A percentile compares a stretch with the other conserved stretches of the same genome.
phyloP scores from a whole-genome alignment of 2,113 vertebrate genomes.

The Fulmarus glacialis region DNA sequence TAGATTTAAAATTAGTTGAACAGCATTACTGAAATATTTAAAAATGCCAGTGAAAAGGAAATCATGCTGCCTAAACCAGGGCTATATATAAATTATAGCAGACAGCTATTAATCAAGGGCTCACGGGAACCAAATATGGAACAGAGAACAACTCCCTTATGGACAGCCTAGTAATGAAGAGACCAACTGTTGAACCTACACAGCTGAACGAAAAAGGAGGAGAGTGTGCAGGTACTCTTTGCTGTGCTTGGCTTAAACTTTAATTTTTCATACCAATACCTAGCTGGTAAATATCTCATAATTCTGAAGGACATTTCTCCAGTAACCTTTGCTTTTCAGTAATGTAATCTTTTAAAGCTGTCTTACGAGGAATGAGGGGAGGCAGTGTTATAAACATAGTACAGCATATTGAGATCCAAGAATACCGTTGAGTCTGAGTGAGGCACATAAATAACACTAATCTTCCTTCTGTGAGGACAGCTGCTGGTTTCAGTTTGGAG shows the following conservation, averaged over 20 bases:
- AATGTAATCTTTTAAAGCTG: background rate
- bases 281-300: background rate
- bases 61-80: background rate
- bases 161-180: background rate
- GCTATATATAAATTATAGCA: background rate
- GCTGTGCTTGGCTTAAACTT: background rate
- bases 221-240: background rate
- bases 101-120: background rate
- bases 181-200: background rate
- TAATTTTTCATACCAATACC: background rate
- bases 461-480: background rate
- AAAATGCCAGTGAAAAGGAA: background rate
- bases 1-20: background rate
- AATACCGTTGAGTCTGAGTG: background rate
- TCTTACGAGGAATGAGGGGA: background rate
- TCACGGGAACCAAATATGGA: background rate
- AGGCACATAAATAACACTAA: slow-evolving; percentile 29
- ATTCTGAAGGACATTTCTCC: background rate
- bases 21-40: background rate
- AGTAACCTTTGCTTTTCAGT: background rate
- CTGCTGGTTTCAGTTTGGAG: slow-evolving; percentile 13
- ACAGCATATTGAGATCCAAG: background rate
- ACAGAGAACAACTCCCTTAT: background rate
- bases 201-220: background rate
- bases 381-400: background rate